These are phyloP conservation scores for Scolopax bukidnonensis DNA, from an alignment of 2,797 vertebrate species.

Conservation along the genomic window DNA sequence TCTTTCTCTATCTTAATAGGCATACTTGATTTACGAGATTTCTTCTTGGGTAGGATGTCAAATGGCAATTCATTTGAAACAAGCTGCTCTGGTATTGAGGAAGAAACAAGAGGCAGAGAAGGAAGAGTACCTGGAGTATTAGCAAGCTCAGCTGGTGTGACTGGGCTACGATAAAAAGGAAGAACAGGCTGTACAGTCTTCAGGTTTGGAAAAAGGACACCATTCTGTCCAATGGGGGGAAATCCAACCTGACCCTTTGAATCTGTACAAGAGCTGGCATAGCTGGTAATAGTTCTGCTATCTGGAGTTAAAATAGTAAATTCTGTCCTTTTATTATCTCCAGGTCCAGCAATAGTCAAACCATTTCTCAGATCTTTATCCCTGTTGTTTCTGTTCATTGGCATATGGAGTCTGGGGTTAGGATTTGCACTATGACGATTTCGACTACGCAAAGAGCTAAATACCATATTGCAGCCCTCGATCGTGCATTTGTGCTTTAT, in stretches of 20 bases:
- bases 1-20: constrained; percentile 98
- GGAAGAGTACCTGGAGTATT: constrained; percentile 91
- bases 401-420: constrained; percentile 97
- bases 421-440: constrained; percentile 98
- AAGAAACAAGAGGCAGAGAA: constrained; percentile 90
- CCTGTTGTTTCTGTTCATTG: constrained; percentile 96
- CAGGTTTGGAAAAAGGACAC: constrained; percentile 93
- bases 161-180: constrained; percentile 94
- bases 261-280: constrained; percentile 82
- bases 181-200: constrained; percentile 97
- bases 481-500: constrained; percentile 99
- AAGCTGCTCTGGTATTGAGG: constrained; percentile 87
- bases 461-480: constrained; percentile 98
- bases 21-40: constrained; percentile 98
- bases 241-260: constrained; percentile 84
- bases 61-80: constrained; percentile 75
- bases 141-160: constrained; percentile 92
- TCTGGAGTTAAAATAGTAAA: constrained; percentile 77
- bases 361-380: constrained; percentile 90
- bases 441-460: constrained; percentile 94
- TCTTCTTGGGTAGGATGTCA: constrained; percentile 94
- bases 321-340: constrained; percentile 79
- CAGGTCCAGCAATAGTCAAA: constrained; percentile 79
- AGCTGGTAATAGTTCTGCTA: constrained; percentile 81
- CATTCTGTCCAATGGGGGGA: constrained; percentile 84